Base-by-base conservation (phyloP, 2,888 invertebrate genomes). In the Machimus rusticus region DNA sequence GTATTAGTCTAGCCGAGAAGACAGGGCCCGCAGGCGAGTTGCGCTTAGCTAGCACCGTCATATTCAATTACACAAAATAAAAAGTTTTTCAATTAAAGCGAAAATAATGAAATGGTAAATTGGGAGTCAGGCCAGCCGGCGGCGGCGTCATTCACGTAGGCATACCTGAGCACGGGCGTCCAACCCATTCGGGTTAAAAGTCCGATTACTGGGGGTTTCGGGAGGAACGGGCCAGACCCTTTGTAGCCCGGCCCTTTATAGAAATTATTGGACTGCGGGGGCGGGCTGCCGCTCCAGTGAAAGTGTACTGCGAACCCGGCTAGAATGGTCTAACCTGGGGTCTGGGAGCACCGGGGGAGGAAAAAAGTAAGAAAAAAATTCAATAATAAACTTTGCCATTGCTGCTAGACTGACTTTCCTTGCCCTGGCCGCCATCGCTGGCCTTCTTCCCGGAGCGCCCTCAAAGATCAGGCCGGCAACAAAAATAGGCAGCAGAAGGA, bases 41-140 rank as follows among this genome's bases (percentile, higher is more conserved):
- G 31, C 37, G 74, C 74, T 46, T 43, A 37, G 74, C 51, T 37
- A 51, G 77, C 43, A 77, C 77, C 77, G 77, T 86, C 86, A 86
- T 86, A 86, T 86, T 86, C 86, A 86, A 86, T 86, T 86, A 86
- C 76, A 86, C 86, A 86, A 86, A 86, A 86, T 86, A 86, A 86
- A 86, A 86, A 86, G 77, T 86, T 86, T 86, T 86, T 86, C 86
- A 86, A 86, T 86, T 86, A 86, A 86, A 86, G 77, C 46, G 77
- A 77, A 86, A 86, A 86, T 86, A 86, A 86, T 86, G 77, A 77
- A 86, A 86, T 77, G 77, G 86, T 55, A 86, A 34, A 77, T 74
- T 85, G 57, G 31, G 34, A 66, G 85, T 34, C n/a, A 74, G 46
- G 6, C 74, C n/a, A 74, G 74, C 34, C 74, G 74, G 43, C 19